A percentile compares a stretch with the other conserved stretches of the same genome.
phyloP scores from a whole-genome alignment of 2,888 invertebrate species.

The Philopedon plagiatum region DNA sequence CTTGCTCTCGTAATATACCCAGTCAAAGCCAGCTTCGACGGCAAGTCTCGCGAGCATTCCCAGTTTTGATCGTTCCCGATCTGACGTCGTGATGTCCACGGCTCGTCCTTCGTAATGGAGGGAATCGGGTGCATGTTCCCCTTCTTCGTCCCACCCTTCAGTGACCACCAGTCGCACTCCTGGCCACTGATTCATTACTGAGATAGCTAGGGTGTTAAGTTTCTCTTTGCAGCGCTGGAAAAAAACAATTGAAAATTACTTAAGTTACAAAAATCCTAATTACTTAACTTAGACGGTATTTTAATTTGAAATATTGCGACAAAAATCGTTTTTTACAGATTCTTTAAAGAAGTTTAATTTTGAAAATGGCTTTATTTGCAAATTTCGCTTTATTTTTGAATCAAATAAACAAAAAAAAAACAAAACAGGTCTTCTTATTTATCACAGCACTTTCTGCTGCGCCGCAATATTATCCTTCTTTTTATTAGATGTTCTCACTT shows the following conservation, averaged over 20 bases:
- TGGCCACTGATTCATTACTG: conserved; percentile 99
- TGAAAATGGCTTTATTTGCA: too few relatives aligned
- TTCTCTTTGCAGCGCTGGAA: conserved; percentile 97
- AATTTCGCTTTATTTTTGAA: too few relatives aligned
- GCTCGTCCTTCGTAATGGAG: conserved; percentile 98
- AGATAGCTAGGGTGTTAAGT: conserved; percentile 92
- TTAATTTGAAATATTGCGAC: too few relatives aligned
- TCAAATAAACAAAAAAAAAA: too few relatives aligned
- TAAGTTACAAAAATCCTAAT: too few relatives aligned
- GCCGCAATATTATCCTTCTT: too few relatives aligned
- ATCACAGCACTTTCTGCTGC: too few relatives aligned
- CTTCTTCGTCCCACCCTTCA: conserved; percentile 96
- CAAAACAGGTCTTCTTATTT: too few relatives aligned
- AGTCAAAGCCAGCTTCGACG: conserved; percentile 98
- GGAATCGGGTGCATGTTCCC: conserved; percentile 83
- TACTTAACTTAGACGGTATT: too few relatives aligned
- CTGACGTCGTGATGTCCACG: conserved; percentile 95
- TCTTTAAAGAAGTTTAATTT: too few relatives aligned
- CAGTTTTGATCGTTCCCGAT: conserved; percentile 92
- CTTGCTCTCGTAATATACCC: conserved; percentile 97
- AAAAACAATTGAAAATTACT: not conserved
- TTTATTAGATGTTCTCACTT: too few relatives aligned
- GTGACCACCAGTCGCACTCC: conserved; percentile 93
- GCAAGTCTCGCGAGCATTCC: conserved; percentile 96
- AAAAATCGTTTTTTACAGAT: too few relatives aligned